These are phyloP conservation scores for Sisyra terminalis DNA, from an alignment of 2,888 invertebrate species.

Conservation along the genomic window DNA sequence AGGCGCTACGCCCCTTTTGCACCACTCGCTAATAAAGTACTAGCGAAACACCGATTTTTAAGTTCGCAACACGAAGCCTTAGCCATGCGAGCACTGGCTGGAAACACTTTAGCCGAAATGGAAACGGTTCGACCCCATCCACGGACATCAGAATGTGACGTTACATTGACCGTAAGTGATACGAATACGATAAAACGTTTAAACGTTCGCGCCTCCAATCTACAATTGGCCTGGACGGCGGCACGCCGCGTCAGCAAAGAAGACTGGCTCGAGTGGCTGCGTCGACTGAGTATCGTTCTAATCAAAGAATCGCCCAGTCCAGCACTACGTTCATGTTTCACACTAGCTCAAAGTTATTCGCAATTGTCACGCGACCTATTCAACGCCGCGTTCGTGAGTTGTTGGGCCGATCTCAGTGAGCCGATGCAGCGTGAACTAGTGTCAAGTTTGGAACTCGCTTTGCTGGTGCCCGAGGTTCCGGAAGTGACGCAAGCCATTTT, in stretches of 20 bases:
- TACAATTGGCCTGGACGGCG: constrained; percentile 86
- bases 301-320: constrained; percentile 93
- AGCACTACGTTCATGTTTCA: constrained; percentile 79
- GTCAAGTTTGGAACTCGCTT: constrained; percentile 70
- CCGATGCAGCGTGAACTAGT: constrained; percentile 72
- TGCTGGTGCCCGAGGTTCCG: constrained; percentile 84
- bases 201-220: constrained; percentile 65
- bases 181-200: constrained; percentile 62
- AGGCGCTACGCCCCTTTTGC: constrained; percentile 50
- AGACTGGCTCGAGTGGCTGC: constrained; percentile 97
- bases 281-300: constrained; percentile 79
- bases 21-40: constrained; percentile 74
- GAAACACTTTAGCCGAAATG: constrained; percentile 11
- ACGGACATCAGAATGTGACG: constrained; percentile 33
- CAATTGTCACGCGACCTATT: constrained; percentile 92
- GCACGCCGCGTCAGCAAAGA: constrained; percentile 88
- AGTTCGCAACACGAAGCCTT: constrained; percentile 30
- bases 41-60: constrained; percentile 61
- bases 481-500: constrained; percentile 93
- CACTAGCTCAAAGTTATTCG: constrained; percentile 84
- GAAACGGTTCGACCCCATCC: constrained; percentile 2
- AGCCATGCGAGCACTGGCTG: constrained; percentile 9
- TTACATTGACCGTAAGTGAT: constrained; percentile 43
- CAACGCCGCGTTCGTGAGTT: constrained; percentile 97
- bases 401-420: constrained; percentile 89